Evolutionary conservation across 1,140 invertebrate species (phyloP).

Genomic region (Caenorhabditis briggsae): DNA sequence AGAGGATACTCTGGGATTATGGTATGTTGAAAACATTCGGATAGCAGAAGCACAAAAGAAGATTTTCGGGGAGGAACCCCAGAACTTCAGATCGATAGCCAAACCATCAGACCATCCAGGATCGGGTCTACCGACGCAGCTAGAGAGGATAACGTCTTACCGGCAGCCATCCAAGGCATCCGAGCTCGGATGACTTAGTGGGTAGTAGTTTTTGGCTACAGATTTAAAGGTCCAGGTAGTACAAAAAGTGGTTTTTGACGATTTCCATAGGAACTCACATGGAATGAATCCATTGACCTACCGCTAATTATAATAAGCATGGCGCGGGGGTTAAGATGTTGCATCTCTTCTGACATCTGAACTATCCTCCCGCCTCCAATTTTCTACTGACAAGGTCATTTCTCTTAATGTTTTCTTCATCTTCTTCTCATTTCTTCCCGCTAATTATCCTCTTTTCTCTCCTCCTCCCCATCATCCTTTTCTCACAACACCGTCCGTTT

Average conservation of each 20-base stretch:
- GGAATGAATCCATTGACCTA: not conserved
- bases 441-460: constrained; percentile 8
- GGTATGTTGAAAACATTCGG: too few species aligned
- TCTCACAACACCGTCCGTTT: not conserved
- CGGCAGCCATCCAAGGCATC: too few species aligned
- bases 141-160: too few species aligned
- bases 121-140: too few species aligned
- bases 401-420: not conserved
- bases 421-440: not conserved
- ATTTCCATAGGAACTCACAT: not conserved
- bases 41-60: too few species aligned
- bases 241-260: not conserved
- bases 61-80: too few species aligned
- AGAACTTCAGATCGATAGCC: too few species aligned
- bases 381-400: constrained; percentile 21
- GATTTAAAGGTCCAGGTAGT: too few species aligned
- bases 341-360: not conserved
- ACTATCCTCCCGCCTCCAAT: constrained; percentile 11
- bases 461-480: not conserved
- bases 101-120: too few species aligned
- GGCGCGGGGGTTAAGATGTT: not conserved
- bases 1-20: too few species aligned
- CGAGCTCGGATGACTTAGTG: too few species aligned
- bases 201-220: too few species aligned
- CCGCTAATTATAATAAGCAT: not conserved